Conservation (phyloP, 2,113 vertebrate species). For the Sphyrna mokarran region DNA sequence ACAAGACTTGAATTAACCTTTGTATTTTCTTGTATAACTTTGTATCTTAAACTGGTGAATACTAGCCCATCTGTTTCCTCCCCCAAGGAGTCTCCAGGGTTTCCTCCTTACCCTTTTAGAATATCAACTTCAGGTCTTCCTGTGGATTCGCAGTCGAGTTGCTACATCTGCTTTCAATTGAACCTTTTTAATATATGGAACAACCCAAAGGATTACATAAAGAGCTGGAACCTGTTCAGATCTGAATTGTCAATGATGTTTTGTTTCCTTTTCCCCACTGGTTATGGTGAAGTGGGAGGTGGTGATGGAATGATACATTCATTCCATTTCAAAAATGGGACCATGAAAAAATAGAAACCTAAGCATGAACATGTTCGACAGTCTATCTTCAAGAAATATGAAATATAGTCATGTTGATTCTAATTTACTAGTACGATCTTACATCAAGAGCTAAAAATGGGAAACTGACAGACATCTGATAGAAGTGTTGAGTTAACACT, state of each 20-base stretch:
- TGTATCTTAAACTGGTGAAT: neutral
- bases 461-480: neutral
- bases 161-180: slow-evolving; percentile 11
- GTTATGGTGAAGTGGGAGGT: neutral
- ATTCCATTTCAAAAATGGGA: neutral
- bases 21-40: neutral
- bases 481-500: neutral
- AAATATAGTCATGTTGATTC: neutral
- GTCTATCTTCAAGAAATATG: neutral
- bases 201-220: neutral
- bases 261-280: neutral
- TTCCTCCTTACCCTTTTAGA: neutral
- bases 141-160: neutral
- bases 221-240: neutral
- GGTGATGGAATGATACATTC: too few relatives aligned
- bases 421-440: neutral
- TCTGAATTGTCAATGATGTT: neutral
- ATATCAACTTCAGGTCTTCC: neutral
- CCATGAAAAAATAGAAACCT: neutral
- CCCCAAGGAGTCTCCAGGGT: neutral
- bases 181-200: neutral
- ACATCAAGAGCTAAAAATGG: neutral
- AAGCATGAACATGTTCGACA: too few relatives aligned
- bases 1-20: neutral
- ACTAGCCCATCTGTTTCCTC: neutral